A percentile compares a stretch with the other conserved stretches of the same genome.
Evolutionary conservation across 2,113 vertebrate genomes (phyloP).

Genomic region (Sebastes fasciatus): DNA sequence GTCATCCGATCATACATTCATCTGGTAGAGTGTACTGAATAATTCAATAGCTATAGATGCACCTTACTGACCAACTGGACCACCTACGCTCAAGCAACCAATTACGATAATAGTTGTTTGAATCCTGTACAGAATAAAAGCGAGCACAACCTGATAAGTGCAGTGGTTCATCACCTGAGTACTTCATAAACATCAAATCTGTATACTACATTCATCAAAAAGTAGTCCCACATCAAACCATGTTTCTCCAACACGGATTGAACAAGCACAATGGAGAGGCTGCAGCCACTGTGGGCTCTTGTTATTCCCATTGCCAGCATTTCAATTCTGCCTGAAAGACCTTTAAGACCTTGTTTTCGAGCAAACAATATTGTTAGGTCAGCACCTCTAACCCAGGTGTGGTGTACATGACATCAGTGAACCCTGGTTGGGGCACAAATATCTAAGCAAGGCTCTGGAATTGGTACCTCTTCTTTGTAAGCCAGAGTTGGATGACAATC

Average conservation of each 20-base stretch:
- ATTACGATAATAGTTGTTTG: neutral
- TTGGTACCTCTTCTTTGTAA: constrained; percentile 13
- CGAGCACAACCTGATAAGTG: neutral
- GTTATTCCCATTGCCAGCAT: constrained; percentile 5
- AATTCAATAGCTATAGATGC: too few relatives aligned
- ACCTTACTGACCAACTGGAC: neutral
- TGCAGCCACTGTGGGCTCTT: neutral
- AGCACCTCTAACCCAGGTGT: constrained; percentile 17
- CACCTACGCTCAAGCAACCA: neutral
- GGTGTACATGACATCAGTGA: constrained; percentile 24
- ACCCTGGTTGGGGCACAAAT: constrained; percentile 13
- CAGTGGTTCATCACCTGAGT: neutral
- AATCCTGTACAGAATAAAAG: neutral
- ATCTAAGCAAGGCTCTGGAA: constrained; percentile 16
- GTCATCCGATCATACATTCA: too few relatives aligned
- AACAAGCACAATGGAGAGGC: neutral
- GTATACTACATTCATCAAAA: neutral
- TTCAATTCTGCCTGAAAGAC: constrained; percentile 34
- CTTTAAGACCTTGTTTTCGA: constrained; percentile 31
- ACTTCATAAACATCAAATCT: neutral
- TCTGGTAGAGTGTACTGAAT: neutral
- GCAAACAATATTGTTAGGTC: constrained; percentile 30
- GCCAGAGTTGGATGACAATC: constrained; percentile 24
- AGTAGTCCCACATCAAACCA: neutral
- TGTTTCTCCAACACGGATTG: neutral